Percentiles rank a stretch among this genome's conserved stretches.
Conservation (phyloP, 2,797 vertebrate genomes). For the Coendou prehensilis region DNA sequence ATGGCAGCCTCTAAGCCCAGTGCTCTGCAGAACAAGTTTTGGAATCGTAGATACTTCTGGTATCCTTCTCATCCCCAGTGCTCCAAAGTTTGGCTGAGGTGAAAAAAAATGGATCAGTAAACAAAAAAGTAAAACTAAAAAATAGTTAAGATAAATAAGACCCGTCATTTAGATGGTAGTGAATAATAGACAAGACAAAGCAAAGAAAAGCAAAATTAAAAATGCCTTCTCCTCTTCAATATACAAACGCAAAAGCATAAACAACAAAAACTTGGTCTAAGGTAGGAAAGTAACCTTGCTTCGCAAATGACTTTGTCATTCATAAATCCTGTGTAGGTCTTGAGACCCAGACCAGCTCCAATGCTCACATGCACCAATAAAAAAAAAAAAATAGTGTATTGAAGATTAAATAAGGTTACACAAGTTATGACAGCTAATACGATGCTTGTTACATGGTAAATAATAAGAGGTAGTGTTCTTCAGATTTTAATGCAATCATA, state of each 20-base stretch:
- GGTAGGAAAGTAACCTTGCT: not conserved
- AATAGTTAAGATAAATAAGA: not conserved
- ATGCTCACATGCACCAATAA: not conserved
- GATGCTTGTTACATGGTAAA: not conserved
- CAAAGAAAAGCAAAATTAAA: not conserved
- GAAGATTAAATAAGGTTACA: not conserved
- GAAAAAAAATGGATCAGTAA: not conserved
- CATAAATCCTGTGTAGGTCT: not conserved
- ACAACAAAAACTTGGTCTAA: not conserved
- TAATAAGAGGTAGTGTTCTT: not conserved
- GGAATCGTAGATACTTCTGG: not conserved
- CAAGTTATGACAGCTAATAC: not conserved
- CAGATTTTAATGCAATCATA: not conserved
- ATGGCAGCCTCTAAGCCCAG: not conserved
- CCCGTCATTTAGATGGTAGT: not conserved
- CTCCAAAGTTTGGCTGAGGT: not conserved
- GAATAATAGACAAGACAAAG: conserved; percentile 17
- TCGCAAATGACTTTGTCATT: not conserved
- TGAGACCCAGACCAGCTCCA: not conserved
- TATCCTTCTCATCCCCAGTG: not conserved
- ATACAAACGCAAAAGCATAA: not conserved
- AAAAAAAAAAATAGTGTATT: not conserved
- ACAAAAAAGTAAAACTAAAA: not conserved
- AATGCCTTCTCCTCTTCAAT: not conserved
- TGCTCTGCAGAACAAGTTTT: not conserved